Evolutionary conservation across 2,888 invertebrate species (phyloP).

Genomic region (Oeneis ivallda): DNA sequence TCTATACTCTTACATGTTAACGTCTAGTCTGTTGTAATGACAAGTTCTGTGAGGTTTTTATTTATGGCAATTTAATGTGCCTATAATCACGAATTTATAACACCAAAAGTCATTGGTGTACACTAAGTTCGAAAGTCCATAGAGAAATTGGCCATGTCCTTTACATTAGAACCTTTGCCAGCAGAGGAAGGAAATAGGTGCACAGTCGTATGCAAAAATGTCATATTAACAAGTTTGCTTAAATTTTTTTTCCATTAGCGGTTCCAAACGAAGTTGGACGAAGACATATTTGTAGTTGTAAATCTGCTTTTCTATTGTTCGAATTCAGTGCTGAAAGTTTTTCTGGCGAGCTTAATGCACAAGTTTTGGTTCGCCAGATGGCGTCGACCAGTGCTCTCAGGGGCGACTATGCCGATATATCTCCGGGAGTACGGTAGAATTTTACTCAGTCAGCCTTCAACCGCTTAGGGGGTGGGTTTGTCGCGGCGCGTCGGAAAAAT

Average conservation of each 20-base stretch:
- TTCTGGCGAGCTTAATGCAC: conserved; percentile 47
- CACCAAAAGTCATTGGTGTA: no score
- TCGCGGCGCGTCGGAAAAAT: conserved; percentile 38
- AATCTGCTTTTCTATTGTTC: conserved; percentile 43
- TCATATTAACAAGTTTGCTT: conserved; percentile 19
- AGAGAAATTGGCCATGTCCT: no score
- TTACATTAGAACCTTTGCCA: conserved; percentile 33
- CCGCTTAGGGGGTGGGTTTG: conserved; percentile 39
- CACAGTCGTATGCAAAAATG: conserved; percentile 25
- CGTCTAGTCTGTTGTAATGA: no score
- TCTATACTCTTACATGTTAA: no score
- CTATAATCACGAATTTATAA: no score
- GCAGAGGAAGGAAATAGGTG: conserved; percentile 12
- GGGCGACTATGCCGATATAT: conserved; percentile 27
- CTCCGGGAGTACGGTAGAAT: conserved; percentile 35
- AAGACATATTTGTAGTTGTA: conserved; percentile 30
- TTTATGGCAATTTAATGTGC: no score
- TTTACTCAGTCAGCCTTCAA: conserved; percentile 46
- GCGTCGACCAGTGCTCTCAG: conserved; percentile 37
- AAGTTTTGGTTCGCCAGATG: conserved; percentile 57
- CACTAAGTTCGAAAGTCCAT: no score
- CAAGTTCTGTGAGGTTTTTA: no score
- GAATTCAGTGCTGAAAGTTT: conserved; percentile 46
- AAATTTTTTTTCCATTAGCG: conserved; percentile 19
- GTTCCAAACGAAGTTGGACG: conserved; percentile 16